A percentile compares a stretch with the other conserved stretches of the same genome.
Conservation (phyloP, 2,888 invertebrate species). For the Ceriagrion tenellum region DNA sequence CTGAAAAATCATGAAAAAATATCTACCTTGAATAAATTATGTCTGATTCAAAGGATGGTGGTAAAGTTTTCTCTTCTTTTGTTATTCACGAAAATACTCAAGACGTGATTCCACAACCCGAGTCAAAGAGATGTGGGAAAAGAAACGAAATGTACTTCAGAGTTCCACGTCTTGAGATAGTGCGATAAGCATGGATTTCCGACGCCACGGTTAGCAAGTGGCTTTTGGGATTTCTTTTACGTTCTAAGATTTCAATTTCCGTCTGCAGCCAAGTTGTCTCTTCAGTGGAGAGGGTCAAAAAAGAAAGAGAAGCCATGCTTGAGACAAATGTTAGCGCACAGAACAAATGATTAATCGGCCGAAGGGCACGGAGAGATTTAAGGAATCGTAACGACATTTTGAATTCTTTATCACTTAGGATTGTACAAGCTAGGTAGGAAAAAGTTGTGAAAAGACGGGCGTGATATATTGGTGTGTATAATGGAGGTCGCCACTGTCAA, state of each 20-base stretch:
- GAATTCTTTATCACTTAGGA: background rate
- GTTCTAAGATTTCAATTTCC: constrained; percentile 5
- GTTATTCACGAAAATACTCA: background rate
- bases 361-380: background rate
- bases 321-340: constrained; percentile 12
- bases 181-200: background rate
- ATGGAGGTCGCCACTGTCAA: background rate
- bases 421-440: background rate
- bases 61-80: background rate
- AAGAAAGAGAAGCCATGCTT: background rate
- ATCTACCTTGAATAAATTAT: background rate
- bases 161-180: background rate
- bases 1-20: background rate
- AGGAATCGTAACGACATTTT: background rate
- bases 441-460: background rate
- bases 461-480: background rate
- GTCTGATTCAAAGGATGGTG: background rate
- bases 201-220: background rate
- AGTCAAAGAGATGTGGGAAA: no score
- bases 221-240: background rate
- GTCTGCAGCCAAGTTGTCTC: background rate
- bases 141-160: background rate
- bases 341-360: background rate
- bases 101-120: no score
- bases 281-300: background rate